phyloP scores from a whole-genome alignment of 2,113 vertebrate genomes.

The Carlito syrichta region DNA sequence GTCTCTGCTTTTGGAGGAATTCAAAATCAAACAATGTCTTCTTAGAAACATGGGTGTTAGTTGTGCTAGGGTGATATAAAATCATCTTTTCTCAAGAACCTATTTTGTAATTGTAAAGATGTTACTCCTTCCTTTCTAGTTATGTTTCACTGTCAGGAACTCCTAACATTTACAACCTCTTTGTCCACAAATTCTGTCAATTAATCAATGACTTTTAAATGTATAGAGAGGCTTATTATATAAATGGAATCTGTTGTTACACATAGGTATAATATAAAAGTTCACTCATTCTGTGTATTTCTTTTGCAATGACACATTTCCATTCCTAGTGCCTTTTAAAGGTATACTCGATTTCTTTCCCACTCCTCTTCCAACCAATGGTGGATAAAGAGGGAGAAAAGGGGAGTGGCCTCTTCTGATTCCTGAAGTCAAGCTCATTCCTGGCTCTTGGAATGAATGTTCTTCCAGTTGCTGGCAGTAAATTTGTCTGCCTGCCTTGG shows the following conservation, averaged over 20 bases:
- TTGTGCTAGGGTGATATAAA: background rate
- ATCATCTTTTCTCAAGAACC: background rate
- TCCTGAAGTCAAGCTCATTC: background rate
- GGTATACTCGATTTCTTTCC: background rate
- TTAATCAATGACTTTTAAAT: conserved; percentile 1
- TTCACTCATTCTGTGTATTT: background rate
- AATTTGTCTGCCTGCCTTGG: conserved; percentile 3
- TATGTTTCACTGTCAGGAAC: background rate
- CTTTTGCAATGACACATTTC: background rate
- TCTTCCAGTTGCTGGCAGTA: conserved; percentile 13
- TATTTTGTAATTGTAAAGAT: background rate
- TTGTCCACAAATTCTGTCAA: background rate
- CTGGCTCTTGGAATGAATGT: background rate
- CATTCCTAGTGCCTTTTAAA: background rate
- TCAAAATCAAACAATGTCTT: background rate
- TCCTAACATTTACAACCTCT: background rate
- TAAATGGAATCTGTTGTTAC: background rate
- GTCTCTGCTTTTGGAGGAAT: background rate
- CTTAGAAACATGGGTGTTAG: background rate
- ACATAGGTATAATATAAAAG: background rate
- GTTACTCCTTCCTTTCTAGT: background rate
- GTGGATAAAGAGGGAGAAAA: background rate
- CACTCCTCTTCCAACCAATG: background rate
- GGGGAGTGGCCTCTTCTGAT: background rate
- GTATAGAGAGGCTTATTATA: background rate